Conservation (phyloP, 2,797 vertebrate species). For the Pagetopsis macropterus region DNA sequence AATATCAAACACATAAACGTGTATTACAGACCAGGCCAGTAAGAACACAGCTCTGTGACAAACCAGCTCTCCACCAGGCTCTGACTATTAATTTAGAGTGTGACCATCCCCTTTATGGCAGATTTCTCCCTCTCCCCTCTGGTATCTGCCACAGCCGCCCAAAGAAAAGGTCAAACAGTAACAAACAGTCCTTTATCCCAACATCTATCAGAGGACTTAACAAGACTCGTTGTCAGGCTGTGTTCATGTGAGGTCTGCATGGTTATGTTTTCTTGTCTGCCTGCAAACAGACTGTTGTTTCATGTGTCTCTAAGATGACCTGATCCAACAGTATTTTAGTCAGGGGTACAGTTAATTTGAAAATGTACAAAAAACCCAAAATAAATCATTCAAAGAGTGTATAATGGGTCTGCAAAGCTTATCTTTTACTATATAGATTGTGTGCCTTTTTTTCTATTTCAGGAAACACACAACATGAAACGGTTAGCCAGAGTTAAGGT, state of each 20-base stretch:
- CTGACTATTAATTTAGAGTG: slow-evolving; percentile 36
- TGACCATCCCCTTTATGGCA: slow-evolving; percentile 38
- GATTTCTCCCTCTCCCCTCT: slow-evolving; percentile 29
- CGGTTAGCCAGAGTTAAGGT: neutral
- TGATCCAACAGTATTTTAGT: neutral
- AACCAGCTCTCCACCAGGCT: slow-evolving; percentile 18
- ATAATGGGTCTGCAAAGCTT: neutral
- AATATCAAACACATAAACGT: slow-evolving; percentile 37
- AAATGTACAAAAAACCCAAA: neutral
- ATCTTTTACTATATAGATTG: neutral
- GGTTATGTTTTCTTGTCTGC: neutral
- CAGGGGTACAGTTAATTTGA: neutral
- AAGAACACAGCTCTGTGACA: slow-evolving; percentile 32
- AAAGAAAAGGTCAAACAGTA: slow-evolving; percentile 49
- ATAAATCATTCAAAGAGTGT: neutral
- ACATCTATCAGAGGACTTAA: slow-evolving; percentile 24
- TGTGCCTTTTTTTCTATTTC: neutral
- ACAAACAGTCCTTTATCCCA: slow-evolving; percentile 37
- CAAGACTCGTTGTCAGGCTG: slow-evolving; percentile 35
- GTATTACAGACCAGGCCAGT: slow-evolving; percentile 13
- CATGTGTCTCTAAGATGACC: neutral
- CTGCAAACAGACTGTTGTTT: neutral
- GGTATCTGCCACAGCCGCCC: slow-evolving; percentile 32
- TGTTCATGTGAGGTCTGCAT: slow-evolving; percentile 17
- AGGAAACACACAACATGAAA: too few relatives aligned